phyloP scores from a whole-genome alignment of 2,888 invertebrate species.

The Frankliniella fusca region DNA sequence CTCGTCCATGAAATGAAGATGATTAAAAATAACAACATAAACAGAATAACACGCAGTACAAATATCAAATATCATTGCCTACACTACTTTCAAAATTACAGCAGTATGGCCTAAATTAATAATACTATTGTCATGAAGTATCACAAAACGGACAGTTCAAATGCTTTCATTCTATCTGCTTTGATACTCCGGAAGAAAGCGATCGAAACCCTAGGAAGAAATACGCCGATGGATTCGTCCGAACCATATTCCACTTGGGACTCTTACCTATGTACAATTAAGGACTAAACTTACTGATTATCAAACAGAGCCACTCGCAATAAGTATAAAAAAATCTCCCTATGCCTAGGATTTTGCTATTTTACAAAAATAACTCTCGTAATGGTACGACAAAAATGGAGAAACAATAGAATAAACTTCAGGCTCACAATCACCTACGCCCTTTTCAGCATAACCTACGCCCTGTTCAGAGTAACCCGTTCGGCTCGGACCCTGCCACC shows the following conservation, averaged over 20 bases:
- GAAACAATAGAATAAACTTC: too few species aligned
- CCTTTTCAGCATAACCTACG: too few species aligned
- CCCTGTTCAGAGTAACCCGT: too few species aligned
- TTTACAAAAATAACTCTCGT: constrained; percentile 26
- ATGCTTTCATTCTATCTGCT: constrained; percentile 15
- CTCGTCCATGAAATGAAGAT: constrained; percentile 34
- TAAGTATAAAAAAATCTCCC: constrained; percentile 1
- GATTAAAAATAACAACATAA: constrained; percentile 27
- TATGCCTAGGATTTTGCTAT: not conserved
- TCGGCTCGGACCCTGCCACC: too few species aligned
- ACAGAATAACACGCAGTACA: not conserved
- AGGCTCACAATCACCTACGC: too few species aligned
- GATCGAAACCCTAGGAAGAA: not conserved
- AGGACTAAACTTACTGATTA: not conserved
- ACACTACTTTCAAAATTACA: constrained; percentile 4
- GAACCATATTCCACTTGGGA: not conserved
- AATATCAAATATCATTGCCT: not conserved
- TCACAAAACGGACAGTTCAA: constrained; percentile 14
- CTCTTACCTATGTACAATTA: not conserved
- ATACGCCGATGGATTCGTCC: not conserved
- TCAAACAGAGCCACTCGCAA: not conserved
- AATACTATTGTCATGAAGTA: constrained; percentile 24
- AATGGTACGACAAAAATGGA: too few species aligned
- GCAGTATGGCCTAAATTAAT: not conserved
- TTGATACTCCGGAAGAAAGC: not conserved